A percentile compares a stretch with the other conserved stretches of the same genome.
Evolutionary conservation across 2,888 invertebrate species (phyloP).

Genomic region (Dione vanillae): DNA sequence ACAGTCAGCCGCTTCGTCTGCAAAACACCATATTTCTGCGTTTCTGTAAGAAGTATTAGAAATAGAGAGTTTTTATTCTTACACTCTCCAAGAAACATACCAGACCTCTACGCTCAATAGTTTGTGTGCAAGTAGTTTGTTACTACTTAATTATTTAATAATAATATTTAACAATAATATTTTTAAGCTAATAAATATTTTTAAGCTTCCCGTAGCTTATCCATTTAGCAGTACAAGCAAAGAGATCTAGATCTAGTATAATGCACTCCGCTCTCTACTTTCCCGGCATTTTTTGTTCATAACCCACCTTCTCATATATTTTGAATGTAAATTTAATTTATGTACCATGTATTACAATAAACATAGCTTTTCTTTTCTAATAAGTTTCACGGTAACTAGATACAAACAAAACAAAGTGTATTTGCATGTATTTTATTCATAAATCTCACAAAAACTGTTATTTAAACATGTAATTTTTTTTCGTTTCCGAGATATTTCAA

Average conservation of each 20-base stretch:
- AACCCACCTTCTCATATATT: background rate
- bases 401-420: slow-evolving; percentile 1
- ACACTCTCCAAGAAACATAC: too few relatives aligned
- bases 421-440: slow-evolving; percentile 12
- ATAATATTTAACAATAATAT: too few relatives aligned
- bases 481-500: slow-evolving; percentile 4
- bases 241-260: background rate
- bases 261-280: background rate
- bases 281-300: background rate
- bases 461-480: slow-evolving; percentile 7
- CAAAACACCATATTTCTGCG: too few relatives aligned
- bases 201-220: too few relatives aligned
- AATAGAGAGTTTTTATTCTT: too few relatives aligned
- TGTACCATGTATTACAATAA: background rate
- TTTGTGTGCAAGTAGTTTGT: too few relatives aligned
- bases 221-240: too few relatives aligned
- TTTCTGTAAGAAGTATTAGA: too few relatives aligned
- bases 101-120: too few relatives aligned
- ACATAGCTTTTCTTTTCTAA: background rate
- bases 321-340: background rate
- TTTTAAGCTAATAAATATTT: too few relatives aligned
- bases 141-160: too few relatives aligned
- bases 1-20: too few relatives aligned
- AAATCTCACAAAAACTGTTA: slow-evolving; percentile 9
- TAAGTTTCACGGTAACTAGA: slow-evolving; percentile 10